Evolutionary conservation across 64 coral and sea anemone genomes (phyloP).

Genomic region (Exaiptasia diaphana): DNA sequence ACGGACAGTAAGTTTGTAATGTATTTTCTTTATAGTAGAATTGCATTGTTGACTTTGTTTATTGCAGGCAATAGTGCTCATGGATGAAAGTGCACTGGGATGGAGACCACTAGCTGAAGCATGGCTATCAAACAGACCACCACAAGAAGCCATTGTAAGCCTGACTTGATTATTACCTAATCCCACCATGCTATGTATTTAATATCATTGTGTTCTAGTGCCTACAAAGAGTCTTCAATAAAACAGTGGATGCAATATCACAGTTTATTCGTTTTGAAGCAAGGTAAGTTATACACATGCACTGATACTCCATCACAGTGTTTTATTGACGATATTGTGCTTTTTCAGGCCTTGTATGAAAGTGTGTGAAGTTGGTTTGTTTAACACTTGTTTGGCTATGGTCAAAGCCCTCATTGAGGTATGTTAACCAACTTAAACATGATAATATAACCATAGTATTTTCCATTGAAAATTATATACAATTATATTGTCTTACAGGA

Average conservation of each 20-base stretch:
- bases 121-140: conserved; percentile 74
- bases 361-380: conserved; percentile 92
- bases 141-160: conserved; percentile 77
- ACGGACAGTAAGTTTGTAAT: conserved; percentile 67
- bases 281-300: conserved; percentile 6
- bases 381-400: conserved; percentile 82
- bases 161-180: neutral
- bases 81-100: conserved; percentile 87
- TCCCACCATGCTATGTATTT: neutral
- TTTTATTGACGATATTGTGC: no score
- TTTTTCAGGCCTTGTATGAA: conserved; percentile 70
- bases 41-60: neutral
- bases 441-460: neutral
- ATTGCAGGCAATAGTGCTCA: conserved; percentile 80
- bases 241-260: conserved; percentile 82
- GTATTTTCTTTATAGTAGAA: neutral
- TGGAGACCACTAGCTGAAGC: conserved; percentile 96
- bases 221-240: conserved; percentile 83
- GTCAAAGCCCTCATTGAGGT: conserved; percentile 91
- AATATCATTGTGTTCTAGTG: conserved; percentile 30
- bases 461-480: no score
- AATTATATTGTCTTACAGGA: no score
- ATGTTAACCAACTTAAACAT: neutral
- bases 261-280: conserved; percentile 89
- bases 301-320: no score